A percentile compares a stretch with the other conserved stretches of the same genome.
These are phyloP conservation scores for Rhamnusium bicolor DNA, from an alignment of 2,888 invertebrate genomes.

Conservation along the genomic window DNA sequence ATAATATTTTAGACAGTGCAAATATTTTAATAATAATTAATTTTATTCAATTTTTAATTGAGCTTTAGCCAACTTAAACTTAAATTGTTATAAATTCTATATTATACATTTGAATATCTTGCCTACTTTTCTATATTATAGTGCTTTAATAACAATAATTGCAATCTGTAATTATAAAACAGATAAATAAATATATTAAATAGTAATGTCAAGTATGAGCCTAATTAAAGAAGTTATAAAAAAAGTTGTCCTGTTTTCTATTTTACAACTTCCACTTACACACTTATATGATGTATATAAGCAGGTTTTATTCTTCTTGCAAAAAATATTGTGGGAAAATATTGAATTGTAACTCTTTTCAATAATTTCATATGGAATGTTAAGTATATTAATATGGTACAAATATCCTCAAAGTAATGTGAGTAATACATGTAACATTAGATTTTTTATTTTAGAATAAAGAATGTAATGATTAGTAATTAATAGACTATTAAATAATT, in stretches of 20 bases:
- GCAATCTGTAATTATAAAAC: neutral
- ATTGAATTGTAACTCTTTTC: constrained; percentile 31
- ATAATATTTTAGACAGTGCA: too few species aligned
- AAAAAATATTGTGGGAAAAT: constrained; percentile 43
- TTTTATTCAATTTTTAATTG: neutral
- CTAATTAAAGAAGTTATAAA: constrained; percentile 44
- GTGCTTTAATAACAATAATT: neutral
- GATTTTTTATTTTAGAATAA: neutral
- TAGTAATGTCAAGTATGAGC: neutral
- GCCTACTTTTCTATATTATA: neutral
- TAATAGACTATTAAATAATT: neutral
- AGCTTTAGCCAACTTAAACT: neutral
- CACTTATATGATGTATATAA: constrained; percentile 39
- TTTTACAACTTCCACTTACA: constrained; percentile 39
- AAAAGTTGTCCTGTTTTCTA: constrained; percentile 43
- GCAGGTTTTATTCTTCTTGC: constrained; percentile 39
- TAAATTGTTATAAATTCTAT: too few species aligned
- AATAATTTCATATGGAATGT: constrained; percentile 1
- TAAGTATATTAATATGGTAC: neutral
- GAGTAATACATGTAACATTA: neutral
- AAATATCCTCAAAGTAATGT: neutral
- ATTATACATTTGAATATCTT: neutral
- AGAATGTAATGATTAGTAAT: neutral
- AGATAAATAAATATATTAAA: neutral
- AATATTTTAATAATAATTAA: too few species aligned